Base-by-base conservation (phyloP, 2,797 vertebrate species). In the Gallinago solitaria region DNA sequence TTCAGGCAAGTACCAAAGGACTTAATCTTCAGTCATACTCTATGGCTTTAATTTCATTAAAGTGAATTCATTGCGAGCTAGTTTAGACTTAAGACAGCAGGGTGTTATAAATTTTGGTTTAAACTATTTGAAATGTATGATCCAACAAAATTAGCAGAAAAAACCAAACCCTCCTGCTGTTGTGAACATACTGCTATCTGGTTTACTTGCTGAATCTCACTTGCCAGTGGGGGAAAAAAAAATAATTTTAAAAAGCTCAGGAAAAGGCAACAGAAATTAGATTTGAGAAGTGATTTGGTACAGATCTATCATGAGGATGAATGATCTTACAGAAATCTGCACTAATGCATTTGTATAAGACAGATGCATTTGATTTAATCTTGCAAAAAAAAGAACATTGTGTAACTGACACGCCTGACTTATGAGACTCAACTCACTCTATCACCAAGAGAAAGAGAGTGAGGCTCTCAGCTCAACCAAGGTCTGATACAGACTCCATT, bases 21-120 rank as follows among this genome's bases (percentile, higher is more conserved):
- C 56, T 86, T 74, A 53, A 25, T 95, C 59, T 95, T 54, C 47
- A 80, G 75, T 95, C 73, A 92, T 92, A 92, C 13, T 85, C 37
- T 51, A 67, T 61, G 65, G 76, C 43, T 97, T 97, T 97, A 97
- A 97, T 97, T 97, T 97, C 87, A 95, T 97, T 96, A 97, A 95
- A 91, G 48, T 14, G 90, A 98, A 97, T 95, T 97, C 83, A 96
- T 94, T 96, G 59, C 79, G 94, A 95, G 51, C 16, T 95, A 63
- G 3, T 95, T 97, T 97, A 91, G 54, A 95, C 56, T 91, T 90
- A 93, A 97, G 87, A 85, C 68, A 86, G 67, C n/a, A 91, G 50
- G 27, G 68, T 93, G 79, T 30, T 85, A 16, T 97, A 98, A 97
- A 97, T 97, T 98, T 97, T 92, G 76, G 95, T 97, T 97, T 96